A percentile compares a stretch with the other conserved stretches of the same genome.
phyloP scores from a whole-genome alignment of 1,140 invertebrate species.

The Bombus breviceps region DNA sequence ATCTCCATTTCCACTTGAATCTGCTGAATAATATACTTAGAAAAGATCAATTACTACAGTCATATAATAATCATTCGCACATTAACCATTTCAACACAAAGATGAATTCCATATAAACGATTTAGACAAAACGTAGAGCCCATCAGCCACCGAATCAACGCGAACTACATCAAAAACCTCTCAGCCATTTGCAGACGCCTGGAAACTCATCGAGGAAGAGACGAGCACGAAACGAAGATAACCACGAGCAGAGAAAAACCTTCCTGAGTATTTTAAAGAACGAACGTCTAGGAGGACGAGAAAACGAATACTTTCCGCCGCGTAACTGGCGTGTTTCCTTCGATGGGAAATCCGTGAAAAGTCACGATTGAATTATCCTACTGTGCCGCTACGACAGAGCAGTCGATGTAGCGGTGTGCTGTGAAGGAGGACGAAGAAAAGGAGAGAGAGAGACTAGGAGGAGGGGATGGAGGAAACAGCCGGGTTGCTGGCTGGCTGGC shows the following conservation, averaged over 20 bases:
- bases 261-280: constrained; percentile 43
- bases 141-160: not conserved
- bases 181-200: not conserved
- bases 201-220: not conserved
- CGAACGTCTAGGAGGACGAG: constrained; percentile 32
- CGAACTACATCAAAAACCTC: not conserved
- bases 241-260: not conserved
- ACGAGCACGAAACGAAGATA: not conserved
- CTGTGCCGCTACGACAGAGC: constrained; percentile 47
- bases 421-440: not conserved
- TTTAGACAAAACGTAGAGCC: not conserved
- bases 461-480: constrained; percentile 34
- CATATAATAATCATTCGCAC: too few species aligned
- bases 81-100: not conserved
- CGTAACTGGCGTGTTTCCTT: constrained; percentile 67
- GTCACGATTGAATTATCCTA: constrained; percentile 70
- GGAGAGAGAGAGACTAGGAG: not conserved
- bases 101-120: not conserved
- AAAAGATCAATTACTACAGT: too few species aligned
- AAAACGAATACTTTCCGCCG: constrained; percentile 59
- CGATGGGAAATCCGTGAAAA: constrained; percentile 69
- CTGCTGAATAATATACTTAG: too few species aligned
- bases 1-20: too few species aligned
- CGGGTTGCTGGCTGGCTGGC: constrained; percentile 21
- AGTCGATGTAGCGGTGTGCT: constrained; percentile 9